Base-by-base conservation (phyloP, 2,888 invertebrate species). In the Euclidia mi region DNA sequence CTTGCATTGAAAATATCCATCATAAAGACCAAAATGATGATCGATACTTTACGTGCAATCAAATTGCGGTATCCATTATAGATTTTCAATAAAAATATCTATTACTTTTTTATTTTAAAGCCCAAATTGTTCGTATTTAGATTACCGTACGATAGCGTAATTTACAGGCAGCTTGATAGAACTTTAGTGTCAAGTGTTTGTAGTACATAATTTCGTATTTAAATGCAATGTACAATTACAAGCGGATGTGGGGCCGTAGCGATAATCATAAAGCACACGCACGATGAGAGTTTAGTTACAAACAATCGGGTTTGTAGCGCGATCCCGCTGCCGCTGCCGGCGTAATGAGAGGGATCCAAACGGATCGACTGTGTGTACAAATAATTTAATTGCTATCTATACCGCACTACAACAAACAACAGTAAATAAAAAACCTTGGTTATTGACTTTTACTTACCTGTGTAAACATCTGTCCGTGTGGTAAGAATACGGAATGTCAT, bases 241-340 rank as follows among this genome's bases (percentile, higher is more conserved):
- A 44, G 45, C 34, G 58, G 53, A 59, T 47, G 48, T 42, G 14
- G 58, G 2, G 49, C 75, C 73, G 70, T 46, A 61, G 66, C 64
- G 71, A 76, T 76, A 71, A 82, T 78, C 73, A 77, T 80, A 80
- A 83, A 83, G 71, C 67, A 74, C 69, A 64, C 66, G 66, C 72
- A 63, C 58, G 49, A 58, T 47, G 71, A 59, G 62, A 72, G 65
- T 76, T 83, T 73, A 72, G 75, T 78, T 81, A 57, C 62, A 71
- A 78, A 82, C 82, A 81, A 80, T 82, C 64, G 65, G 65, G 73
- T 77, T 81, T 71, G 70, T 55, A 58, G 65, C 65, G 52, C 20
- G 20, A 25, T 25, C 20, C 20, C 20, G 20, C 20, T 25, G 65
- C 20, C 20, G 20, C 20, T 25, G 65, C 66, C 63, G 52, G 62